Conservation (phyloP, 2,888 invertebrate genomes). For the Hirtodrosophila trivittata region DNA sequence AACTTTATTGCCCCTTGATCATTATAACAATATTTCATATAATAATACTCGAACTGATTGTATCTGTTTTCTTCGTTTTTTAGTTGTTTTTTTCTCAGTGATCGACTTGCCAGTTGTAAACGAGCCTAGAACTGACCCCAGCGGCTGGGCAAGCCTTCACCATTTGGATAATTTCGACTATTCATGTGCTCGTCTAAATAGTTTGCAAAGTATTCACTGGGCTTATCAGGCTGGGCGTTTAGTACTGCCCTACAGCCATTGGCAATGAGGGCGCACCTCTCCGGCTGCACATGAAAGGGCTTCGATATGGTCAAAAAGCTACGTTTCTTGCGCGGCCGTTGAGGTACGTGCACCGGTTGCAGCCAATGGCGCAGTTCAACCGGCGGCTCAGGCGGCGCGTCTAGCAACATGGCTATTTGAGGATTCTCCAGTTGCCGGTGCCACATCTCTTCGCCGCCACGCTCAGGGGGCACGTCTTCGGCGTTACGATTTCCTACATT, state of each 20-base stretch:
- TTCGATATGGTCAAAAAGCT: slow-evolving; percentile 56
- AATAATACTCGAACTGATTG: no score
- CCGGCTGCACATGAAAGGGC: slow-evolving; percentile 44
- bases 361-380: slow-evolving; percentile 37
- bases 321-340: slow-evolving; percentile 60
- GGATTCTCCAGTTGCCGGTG: slow-evolving; percentile 24
- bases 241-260: slow-evolving; percentile 54
- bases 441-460: slow-evolving; percentile 9
- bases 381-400: slow-evolving; percentile 65
- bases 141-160: slow-evolving; percentile 56
- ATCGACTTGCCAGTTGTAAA: no score
- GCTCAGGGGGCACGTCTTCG: slow-evolving; percentile 4
- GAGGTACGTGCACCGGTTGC: slow-evolving; percentile 34
- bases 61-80: no score
- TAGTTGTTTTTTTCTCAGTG: no score
- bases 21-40: no score
- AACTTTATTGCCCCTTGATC: no score
- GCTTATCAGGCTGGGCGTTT: slow-evolving; percentile 40
- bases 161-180: slow-evolving; percentile 69
- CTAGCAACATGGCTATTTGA: slow-evolving; percentile 47
- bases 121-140: slow-evolving; percentile 65
- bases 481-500: slow-evolving; percentile 19
- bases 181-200: slow-evolving; percentile 63
- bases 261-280: slow-evolving; percentile 42
- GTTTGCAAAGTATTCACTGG: slow-evolving; percentile 60